A percentile compares a stretch with the other conserved stretches of the same genome.
Evolutionary conservation across 2,888 invertebrate species (phyloP).

Genomic region (Tromatobia lineatoria): DNA sequence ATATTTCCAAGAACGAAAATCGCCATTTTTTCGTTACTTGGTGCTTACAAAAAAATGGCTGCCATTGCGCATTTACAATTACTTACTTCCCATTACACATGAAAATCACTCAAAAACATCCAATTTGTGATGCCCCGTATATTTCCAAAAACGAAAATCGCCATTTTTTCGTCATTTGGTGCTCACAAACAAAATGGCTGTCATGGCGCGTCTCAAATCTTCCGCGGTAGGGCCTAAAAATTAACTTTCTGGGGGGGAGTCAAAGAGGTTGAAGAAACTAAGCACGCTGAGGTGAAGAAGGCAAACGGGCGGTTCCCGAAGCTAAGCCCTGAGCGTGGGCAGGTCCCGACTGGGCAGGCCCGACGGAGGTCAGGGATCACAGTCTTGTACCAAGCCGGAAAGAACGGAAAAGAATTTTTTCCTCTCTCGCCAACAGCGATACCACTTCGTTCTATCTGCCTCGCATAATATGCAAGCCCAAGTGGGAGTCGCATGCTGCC

Average conservation of each 20-base stretch:
- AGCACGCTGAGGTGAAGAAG: constrained; percentile 1
- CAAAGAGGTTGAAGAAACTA: neutral
- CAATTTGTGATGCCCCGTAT: no score
- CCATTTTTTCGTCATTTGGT: no score
- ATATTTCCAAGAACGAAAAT: no score
- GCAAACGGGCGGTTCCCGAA: constrained; percentile 34
- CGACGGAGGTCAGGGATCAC: constrained; percentile 80
- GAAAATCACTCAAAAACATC: no score
- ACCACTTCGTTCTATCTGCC: constrained; percentile 12
- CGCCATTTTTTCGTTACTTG: no score
- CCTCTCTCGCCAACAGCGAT: constrained; percentile 2
- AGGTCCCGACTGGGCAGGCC: constrained; percentile 76
- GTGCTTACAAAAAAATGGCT: no score
- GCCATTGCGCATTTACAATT: no score
- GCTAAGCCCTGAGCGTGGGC: constrained; percentile 59
- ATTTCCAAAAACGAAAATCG: no score
- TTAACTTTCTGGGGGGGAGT: neutral
- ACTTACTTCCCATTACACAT: no score
- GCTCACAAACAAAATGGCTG: no score
- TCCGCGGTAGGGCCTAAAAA: neutral
- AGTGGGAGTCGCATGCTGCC: constrained; percentile 37
- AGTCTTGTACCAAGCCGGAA: constrained; percentile 67
- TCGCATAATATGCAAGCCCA: constrained; percentile 26
- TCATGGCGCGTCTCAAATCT: neutral
- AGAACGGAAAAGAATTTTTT: constrained; percentile 74